Evolutionary conservation across 2,113 vertebrate genomes (phyloP).

Genomic region (Motacilla tschutschensis): DNA sequence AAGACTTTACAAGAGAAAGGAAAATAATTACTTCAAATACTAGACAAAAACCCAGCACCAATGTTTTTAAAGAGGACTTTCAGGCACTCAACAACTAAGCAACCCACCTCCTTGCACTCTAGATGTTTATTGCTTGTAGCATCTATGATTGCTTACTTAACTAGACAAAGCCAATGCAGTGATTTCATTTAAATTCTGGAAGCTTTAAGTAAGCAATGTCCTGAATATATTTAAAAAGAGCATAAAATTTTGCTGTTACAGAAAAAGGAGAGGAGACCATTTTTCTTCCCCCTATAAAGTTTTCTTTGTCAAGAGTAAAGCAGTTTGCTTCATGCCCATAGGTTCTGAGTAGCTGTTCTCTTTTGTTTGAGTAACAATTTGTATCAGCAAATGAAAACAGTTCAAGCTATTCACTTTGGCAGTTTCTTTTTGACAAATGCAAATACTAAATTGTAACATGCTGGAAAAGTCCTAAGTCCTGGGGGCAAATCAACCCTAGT

Average conservation of each 20-base stretch:
- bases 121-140: neutral
- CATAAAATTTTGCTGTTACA: neutral
- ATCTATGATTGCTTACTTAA: neutral
- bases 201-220: neutral
- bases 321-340: neutral
- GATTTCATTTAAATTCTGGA: neutral
- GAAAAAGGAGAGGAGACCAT: neutral
- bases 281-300: neutral
- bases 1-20: constrained; percentile 32
- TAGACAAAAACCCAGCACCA: neutral
- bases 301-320: neutral
- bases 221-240: neutral
- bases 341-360: neutral
- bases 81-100: neutral
- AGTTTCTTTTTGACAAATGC: neutral
- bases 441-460: neutral
- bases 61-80: neutral
- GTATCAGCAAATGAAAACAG: neutral
- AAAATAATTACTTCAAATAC: neutral
- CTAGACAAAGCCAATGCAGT: neutral
- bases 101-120: neutral
- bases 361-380: neutral
- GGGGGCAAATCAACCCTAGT: neutral
- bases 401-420: neutral
- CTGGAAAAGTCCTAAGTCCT: neutral